These are phyloP conservation scores for Orthonychiurus folsomi DNA, from an alignment of 2,888 invertebrate species.

Conservation along the genomic window DNA sequence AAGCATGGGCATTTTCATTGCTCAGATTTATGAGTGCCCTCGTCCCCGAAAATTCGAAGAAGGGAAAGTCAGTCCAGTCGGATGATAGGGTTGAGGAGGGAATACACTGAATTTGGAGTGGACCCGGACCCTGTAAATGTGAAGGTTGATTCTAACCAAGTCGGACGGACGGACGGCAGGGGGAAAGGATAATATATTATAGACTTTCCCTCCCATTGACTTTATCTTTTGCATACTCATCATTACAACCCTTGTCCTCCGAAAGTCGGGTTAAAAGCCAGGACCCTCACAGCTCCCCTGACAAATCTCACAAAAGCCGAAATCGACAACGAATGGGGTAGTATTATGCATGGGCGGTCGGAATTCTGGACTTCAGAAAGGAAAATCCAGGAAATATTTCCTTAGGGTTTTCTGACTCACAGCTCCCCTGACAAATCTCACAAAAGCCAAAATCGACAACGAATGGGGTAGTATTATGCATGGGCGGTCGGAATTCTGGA, in stretches of 20 bases:
- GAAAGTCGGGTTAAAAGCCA: slow-evolving; percentile 32
- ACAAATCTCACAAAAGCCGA: slow-evolving; percentile 22
- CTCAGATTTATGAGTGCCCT: too few relatives aligned
- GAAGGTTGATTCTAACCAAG: too few relatives aligned
- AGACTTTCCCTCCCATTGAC: slow-evolving; percentile 15
- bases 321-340: not conserved
- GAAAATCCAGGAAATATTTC: too few relatives aligned
- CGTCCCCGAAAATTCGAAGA: too few relatives aligned
- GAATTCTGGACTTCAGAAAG: too few relatives aligned
- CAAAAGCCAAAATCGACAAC: slow-evolving; percentile 14
- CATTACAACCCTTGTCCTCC: slow-evolving; percentile 18
- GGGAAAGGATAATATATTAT: not conserved
- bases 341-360: not conserved
- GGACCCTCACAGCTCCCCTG: slow-evolving; percentile 20
- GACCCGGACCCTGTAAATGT: too few relatives aligned
- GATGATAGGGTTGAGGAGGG: too few relatives aligned
- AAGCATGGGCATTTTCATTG: too few relatives aligned
- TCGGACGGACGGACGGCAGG: not conserved
- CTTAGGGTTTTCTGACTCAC: too few relatives aligned
- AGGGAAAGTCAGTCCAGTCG: too few relatives aligned
- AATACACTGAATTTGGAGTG: too few relatives aligned
- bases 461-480: not conserved
- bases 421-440: slow-evolving; percentile 19
- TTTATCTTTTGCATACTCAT: slow-evolving; percentile 36
- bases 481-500: too few relatives aligned